phyloP scores from a whole-genome alignment of 2,113 vertebrate genomes.

The Triplophysa tibetana region DNA sequence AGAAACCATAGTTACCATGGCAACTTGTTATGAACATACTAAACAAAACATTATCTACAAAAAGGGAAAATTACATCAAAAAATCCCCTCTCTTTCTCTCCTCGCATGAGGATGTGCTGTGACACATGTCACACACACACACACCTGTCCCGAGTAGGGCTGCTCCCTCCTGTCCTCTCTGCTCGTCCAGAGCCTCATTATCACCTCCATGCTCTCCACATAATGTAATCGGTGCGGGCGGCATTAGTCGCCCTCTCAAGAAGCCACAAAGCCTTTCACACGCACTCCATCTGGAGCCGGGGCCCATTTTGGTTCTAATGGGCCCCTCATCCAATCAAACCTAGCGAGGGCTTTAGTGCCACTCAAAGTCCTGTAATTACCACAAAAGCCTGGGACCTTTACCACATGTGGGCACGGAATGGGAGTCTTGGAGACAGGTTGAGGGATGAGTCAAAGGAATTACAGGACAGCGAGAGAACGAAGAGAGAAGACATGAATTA shows the following conservation, averaged over 20 bases:
- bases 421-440: conserved; percentile 25
- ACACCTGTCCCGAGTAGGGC: neutral
- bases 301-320: conserved; percentile 68
- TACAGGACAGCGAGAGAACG: neutral
- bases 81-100: neutral
- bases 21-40: neutral
- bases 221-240: conserved; percentile 35
- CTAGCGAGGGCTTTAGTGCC: conserved; percentile 50
- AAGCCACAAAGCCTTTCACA: conserved; percentile 46
- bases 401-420: conserved; percentile 26
- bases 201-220: conserved; percentile 33
- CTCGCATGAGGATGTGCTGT: neutral
- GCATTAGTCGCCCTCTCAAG: conserved; percentile 54
- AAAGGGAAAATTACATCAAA: neutral
- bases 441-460: conserved; percentile 12
- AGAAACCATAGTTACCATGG: neutral
- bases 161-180: conserved; percentile 13
- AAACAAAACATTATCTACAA: neutral
- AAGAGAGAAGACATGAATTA: neutral
- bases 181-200: conserved; percentile 2
- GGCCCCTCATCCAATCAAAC: conserved; percentile 63
- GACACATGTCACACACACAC: neutral
- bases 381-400: conserved; percentile 5
- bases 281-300: conserved; percentile 62
- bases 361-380: conserved; percentile 40